These are phyloP conservation scores for Numenius phaeopus DNA, from an alignment of 2,797 vertebrate species.

Conservation along the genomic window DNA sequence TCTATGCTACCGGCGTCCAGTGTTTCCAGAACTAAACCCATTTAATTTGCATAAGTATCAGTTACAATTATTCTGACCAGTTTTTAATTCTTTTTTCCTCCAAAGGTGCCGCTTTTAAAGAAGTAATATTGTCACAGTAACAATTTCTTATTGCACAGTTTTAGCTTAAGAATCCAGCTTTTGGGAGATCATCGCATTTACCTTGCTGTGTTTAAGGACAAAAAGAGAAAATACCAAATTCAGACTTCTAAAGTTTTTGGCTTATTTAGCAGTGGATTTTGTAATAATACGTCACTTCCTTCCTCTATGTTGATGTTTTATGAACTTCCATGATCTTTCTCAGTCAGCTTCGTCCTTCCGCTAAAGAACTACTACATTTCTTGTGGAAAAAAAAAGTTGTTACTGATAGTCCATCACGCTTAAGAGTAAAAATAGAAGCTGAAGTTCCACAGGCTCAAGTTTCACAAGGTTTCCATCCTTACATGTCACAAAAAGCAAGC, in stretches of 20 bases:
- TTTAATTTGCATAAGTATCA: neutral
- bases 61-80: neutral
- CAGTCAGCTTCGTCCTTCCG: neutral
- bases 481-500: neutral
- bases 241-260: neutral
- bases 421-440: neutral
- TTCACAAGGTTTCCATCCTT: constrained; percentile 1
- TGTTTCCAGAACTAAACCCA: neutral
- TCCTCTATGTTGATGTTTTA: neutral
- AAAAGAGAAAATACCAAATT: neutral
- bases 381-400: neutral
- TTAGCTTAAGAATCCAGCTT: neutral
- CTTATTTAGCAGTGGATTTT: neutral
- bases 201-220: neutral
- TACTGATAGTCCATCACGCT: neutral
- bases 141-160: neutral
- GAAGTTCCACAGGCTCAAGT: neutral
- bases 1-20: neutral
- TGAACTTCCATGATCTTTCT: neutral
- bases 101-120: neutral
- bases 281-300: neutral
- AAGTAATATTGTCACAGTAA: neutral
- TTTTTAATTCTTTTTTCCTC: neutral
- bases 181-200: rapidly evolving
- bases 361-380: neutral